These are phyloP conservation scores for Plectropomus leopardus DNA, from an alignment of 2,113 vertebrate genomes.

Conservation along the genomic window DNA sequence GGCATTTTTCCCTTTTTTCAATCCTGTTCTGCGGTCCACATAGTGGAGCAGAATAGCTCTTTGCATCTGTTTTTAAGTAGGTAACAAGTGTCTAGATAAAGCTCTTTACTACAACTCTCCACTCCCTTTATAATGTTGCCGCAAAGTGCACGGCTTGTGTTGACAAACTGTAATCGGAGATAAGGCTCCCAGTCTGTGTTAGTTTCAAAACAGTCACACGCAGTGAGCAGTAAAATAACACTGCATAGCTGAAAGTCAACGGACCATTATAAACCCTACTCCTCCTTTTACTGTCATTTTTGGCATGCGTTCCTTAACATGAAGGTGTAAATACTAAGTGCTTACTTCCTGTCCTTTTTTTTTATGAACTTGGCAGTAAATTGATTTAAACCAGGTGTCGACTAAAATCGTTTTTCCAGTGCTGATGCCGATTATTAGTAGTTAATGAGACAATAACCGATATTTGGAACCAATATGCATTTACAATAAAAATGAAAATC, in stretches of 20 bases:
- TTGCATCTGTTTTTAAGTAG: background rate
- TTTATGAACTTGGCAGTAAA: background rate
- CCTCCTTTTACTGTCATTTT: slow-evolving; percentile 11
- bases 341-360: background rate
- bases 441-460: no score
- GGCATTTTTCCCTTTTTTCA: background rate
- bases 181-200: slow-evolving; percentile 32
- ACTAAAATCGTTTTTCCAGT: no score
- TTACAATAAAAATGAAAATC: no score
- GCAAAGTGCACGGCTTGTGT: background rate
- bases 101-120: background rate
- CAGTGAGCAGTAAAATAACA: slow-evolving; percentile 21
- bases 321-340: slow-evolving; percentile 10
- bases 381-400: background rate
- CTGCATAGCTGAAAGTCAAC: slow-evolving; percentile 38
- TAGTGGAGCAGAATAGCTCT: background rate
- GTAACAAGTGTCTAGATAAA: background rate
- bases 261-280: slow-evolving; percentile 8
- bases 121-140: background rate
- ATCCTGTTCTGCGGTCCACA: background rate
- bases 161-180: slow-evolving; percentile 24
- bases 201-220: slow-evolving; percentile 35
- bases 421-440: no score
- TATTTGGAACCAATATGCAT: no score
- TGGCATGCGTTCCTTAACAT: background rate